Percentiles rank a stretch among this genome's conserved stretches.
phyloP scores from a whole-genome alignment of 2,888 invertebrate genomes.

The Dicranocentrus wangi region DNA sequence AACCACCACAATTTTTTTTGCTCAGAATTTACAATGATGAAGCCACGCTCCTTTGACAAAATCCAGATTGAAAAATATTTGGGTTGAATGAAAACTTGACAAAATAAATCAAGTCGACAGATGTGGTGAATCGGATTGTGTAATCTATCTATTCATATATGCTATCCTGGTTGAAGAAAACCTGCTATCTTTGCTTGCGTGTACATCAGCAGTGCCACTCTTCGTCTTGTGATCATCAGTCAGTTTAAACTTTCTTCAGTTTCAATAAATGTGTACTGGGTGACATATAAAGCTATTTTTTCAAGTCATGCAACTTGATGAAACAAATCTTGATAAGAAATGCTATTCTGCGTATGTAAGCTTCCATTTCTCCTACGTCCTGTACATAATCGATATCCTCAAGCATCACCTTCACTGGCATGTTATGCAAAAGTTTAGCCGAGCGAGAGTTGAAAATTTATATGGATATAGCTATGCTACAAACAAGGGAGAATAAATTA shows the following conservation, averaged over 20 bases:
- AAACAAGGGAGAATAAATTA: constrained; percentile 10
- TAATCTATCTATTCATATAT: constrained; percentile 18
- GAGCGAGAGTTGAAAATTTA: neutral
- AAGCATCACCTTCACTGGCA: neutral
- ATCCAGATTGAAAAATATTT: constrained; percentile 65
- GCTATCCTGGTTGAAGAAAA: neutral
- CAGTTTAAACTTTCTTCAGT: constrained; percentile 39
- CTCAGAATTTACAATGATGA: too few relatives aligned
- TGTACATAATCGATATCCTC: neutral
- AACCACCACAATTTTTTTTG: neutral
- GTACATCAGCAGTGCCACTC: neutral
- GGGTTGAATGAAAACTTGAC: constrained; percentile 56
- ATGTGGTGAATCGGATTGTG: constrained; percentile 25
- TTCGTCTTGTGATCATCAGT: neutral
- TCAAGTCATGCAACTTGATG: constrained; percentile 38
- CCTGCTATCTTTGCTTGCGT: neutral
- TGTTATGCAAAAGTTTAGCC: neutral
- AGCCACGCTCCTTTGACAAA: constrained; percentile 42
- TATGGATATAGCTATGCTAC: neutral
- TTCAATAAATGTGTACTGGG: constrained; percentile 47
- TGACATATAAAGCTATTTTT: constrained; percentile 41
- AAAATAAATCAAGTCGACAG: constrained; percentile 61
- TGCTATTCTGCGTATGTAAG: neutral
- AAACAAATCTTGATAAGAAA: constrained; percentile 54
- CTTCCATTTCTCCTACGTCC: neutral